Evolutionary conservation across 64 coral and sea anemone species (phyloP).

Genomic region (Montipora sp.): DNA sequence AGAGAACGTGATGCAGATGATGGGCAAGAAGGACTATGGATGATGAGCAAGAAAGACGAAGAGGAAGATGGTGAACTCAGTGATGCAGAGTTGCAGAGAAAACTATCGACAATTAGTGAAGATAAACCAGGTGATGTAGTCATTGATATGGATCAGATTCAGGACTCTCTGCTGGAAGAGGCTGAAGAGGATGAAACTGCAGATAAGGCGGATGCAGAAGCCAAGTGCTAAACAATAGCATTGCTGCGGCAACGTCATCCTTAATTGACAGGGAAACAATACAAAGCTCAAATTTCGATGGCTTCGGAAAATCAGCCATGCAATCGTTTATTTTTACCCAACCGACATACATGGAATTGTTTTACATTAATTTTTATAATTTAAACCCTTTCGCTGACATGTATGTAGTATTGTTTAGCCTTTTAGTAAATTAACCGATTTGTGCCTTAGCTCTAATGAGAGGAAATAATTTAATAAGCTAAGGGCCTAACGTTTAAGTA

Average conservation of each 20-base stretch:
- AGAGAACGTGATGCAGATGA: not conserved
- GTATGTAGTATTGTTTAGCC: not conserved
- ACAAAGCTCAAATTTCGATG: not conserved
- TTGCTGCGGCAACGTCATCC: no score
- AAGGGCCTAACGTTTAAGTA: no score
- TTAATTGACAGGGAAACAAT: not conserved
- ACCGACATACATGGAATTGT: not conserved
- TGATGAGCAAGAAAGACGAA: slow-evolving; percentile 15
- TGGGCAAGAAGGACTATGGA: slow-evolving; percentile 18
- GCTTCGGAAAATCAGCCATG: not conserved
- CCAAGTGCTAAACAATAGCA: not conserved
- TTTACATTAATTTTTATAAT: slow-evolving; percentile 5
- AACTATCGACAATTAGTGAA: slow-evolving; percentile 31
- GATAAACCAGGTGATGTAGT: slow-evolving; percentile 26
- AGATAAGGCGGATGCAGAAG: not conserved
- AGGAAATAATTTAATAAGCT: no score
- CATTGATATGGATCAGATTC: slow-evolving; percentile 43
- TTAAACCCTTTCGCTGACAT: not conserved
- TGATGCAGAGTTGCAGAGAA: slow-evolving; percentile 21
- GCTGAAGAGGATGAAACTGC: not conserved
- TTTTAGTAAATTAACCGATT: not conserved
- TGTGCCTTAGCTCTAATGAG: no score
- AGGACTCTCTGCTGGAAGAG: slow-evolving; percentile 21
- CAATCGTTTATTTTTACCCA: not conserved
- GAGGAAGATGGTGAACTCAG: not conserved